Conservation (phyloP, 2,888 invertebrate species). For the Sepiola atlantica region DNA sequence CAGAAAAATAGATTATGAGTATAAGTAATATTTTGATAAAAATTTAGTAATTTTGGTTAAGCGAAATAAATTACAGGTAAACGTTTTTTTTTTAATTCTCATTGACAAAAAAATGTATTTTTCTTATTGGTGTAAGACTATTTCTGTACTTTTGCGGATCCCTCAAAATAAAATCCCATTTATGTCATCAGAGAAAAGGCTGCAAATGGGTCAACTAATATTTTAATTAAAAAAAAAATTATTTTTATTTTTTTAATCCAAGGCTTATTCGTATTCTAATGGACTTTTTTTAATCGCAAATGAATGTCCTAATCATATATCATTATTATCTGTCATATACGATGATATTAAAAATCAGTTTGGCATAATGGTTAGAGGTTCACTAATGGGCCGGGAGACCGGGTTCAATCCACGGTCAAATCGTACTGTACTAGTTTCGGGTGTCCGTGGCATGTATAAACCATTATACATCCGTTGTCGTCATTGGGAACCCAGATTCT, state of each 20-base stretch:
- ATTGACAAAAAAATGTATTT: background rate
- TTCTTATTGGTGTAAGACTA: background rate
- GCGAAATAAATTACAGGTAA: background rate
- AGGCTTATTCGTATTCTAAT: background rate
- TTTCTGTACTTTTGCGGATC: background rate
- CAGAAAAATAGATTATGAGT: background rate
- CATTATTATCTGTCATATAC: background rate
- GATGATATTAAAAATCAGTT: background rate
- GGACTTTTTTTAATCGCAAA: background rate
- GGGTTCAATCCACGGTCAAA: too few species aligned
- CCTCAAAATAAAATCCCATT: background rate
- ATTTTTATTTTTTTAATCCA: background rate
- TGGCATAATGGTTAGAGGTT: too few species aligned
- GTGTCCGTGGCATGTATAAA: too few species aligned
- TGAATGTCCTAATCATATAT: background rate
- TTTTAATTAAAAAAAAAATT: background rate
- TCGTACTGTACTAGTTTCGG: too few species aligned
- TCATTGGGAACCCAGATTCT: too few species aligned
- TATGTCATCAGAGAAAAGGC: background rate
- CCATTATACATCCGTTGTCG: too few species aligned
- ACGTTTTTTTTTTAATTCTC: background rate
- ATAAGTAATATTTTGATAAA: background rate
- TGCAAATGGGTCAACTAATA: background rate
- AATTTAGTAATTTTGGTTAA: background rate
- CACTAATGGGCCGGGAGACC: too few species aligned